phyloP scores from a whole-genome alignment of 2,888 invertebrate species.

The Steinernema carpocapsae region DNA sequence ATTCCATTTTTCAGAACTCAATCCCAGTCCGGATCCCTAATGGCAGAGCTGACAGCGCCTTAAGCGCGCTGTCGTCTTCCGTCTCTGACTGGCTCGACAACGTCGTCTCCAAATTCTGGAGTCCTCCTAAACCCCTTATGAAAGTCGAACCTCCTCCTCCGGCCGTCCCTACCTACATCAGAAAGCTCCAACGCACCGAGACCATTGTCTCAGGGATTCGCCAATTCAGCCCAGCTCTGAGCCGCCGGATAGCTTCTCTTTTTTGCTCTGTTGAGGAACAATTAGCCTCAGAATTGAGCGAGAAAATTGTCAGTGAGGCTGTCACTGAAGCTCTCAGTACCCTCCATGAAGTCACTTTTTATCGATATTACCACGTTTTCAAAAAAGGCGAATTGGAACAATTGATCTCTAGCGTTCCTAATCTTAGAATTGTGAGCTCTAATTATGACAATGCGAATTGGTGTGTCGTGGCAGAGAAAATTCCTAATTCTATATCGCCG shows the following conservation, averaged over 20 bases:
- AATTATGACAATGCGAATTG: slow-evolving; percentile 95
- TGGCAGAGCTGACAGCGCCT: not conserved
- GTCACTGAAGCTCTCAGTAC: slow-evolving; percentile 62
- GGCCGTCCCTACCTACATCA: slow-evolving; percentile 26
- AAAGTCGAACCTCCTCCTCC: not conserved
- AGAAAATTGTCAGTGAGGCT: slow-evolving; percentile 55
- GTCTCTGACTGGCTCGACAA: slow-evolving; percentile 6
- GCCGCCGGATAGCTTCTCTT: slow-evolving; percentile 47
- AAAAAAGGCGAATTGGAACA: slow-evolving; percentile 91
- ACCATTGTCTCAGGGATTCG: slow-evolving; percentile 18
- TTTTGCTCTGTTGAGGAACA: slow-evolving; percentile 54
- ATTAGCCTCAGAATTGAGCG: slow-evolving; percentile 54
- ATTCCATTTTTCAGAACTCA: slow-evolving; percentile 53
- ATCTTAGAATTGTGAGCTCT: slow-evolving; percentile 88
- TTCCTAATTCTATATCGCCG: slow-evolving; percentile 33
- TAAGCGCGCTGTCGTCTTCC: not conserved
- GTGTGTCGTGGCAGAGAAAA: slow-evolving; percentile 76
- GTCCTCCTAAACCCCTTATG: not conserved
- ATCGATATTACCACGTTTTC: slow-evolving; percentile 96
- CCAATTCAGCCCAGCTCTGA: slow-evolving; percentile 38
- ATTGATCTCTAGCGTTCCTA: slow-evolving; percentile 88
- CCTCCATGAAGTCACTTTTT: slow-evolving; percentile 70
- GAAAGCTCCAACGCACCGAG: slow-evolving; percentile 24
- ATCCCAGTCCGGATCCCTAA: slow-evolving; percentile 50
- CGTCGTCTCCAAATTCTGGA: slow-evolving; percentile 23